Conservation (phyloP, 2,113 vertebrate genomes). For the Paradoxurus hermaphroditus region DNA sequence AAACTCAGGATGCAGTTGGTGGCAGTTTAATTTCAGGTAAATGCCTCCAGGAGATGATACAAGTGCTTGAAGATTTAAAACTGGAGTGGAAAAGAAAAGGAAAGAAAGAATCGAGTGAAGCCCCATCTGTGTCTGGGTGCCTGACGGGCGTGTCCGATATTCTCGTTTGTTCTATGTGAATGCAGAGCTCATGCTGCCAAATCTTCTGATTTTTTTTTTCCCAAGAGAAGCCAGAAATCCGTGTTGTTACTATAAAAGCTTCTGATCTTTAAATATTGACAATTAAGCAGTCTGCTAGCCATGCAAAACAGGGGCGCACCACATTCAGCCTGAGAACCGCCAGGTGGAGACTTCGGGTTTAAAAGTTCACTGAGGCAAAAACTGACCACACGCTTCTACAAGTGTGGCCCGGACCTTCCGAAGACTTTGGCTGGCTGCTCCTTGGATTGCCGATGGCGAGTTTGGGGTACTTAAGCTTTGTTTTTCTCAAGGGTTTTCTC, state of each 20-base stretch:
- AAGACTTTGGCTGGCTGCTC: neutral
- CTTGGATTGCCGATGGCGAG: neutral
- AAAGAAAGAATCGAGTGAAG: neutral
- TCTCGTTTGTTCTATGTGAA: neutral
- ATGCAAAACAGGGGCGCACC: neutral
- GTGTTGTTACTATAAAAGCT: neutral
- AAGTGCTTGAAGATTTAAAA: constrained; percentile 28
- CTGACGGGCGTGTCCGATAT: neutral
- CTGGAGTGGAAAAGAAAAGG: neutral
- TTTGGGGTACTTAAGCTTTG: neutral
- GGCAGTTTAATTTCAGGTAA: neutral
- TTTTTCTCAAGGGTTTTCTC: constrained; percentile 4
- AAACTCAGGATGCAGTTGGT: neutral
- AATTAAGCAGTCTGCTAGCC: neutral
- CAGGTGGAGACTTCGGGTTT: neutral
- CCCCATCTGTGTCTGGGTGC: neutral
- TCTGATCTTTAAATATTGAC: constrained; percentile 41
- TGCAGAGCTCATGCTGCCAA: neutral
- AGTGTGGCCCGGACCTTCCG: neutral
- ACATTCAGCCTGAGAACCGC: neutral
- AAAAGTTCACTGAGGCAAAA: neutral
- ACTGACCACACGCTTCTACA: neutral
- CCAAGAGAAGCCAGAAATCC: constrained; percentile 13
- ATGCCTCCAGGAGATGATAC: neutral
- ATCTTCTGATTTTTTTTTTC: neutral